Percentiles rank a stretch among this genome's conserved stretches.
Conservation (phyloP, 2,797 vertebrate species). For the Megaceryle alcyon region DNA sequence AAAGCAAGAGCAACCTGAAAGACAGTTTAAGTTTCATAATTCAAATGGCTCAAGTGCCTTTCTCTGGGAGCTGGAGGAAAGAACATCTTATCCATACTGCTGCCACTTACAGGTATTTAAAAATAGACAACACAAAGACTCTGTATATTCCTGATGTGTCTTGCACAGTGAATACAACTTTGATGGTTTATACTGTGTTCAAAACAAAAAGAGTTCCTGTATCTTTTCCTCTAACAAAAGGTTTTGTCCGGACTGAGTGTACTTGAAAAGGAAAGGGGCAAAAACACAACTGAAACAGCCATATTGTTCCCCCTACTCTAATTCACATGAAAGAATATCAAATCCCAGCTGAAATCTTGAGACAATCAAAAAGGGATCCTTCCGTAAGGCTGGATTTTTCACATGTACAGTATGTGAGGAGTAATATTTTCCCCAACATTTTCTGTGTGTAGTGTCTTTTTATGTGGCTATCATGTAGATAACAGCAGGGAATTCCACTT, state of each 20-base stretch:
- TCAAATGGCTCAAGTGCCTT: conserved; percentile 24
- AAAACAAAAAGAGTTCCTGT: conserved; percentile 53
- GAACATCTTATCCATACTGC: conserved; percentile 22
- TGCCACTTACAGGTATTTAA: background rate
- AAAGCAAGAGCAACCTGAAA: conserved; percentile 19
- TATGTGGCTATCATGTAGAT: conserved; percentile 51
- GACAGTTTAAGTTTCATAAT: conserved; percentile 11
- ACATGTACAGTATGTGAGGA: background rate
- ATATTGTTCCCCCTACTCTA: conserved; percentile 37
- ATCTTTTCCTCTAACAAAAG: conserved; percentile 54
- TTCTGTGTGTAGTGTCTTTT: conserved; percentile 30
- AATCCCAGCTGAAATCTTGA: conserved; percentile 16
- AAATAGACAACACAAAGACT: conserved; percentile 46
- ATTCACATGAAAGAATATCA: conserved; percentile 35
- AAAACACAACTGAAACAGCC: conserved; percentile 60
- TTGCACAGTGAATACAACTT: conserved; percentile 47
- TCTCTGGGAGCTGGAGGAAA: conserved; percentile 31
- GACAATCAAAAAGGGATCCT: conserved; percentile 29
- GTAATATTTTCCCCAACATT: conserved; percentile 5
- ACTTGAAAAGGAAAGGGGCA: conserved; percentile 49
- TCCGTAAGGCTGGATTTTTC: conserved; percentile 39
- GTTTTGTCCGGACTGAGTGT: conserved; percentile 53
- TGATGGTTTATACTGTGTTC: conserved; percentile 51
- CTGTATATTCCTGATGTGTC: conserved; percentile 46
- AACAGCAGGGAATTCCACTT: conserved; percentile 66